Conservation (phyloP, 2,113 vertebrate genomes). For the Erinaceus europaeus region DNA sequence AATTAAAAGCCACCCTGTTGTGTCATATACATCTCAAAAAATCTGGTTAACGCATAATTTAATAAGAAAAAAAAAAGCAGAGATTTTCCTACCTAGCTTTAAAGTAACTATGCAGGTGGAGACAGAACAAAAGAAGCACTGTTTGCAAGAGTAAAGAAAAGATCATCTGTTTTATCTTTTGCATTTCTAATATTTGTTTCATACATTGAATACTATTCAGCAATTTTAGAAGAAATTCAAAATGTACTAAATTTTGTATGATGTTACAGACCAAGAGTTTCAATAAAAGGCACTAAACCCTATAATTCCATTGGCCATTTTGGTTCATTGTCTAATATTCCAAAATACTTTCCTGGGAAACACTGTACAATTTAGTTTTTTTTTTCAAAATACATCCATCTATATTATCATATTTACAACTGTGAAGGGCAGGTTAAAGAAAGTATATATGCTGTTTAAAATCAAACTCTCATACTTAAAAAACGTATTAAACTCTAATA, state of each 20-base stretch:
- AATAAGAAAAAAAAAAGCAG: slow-evolving; percentile 62
- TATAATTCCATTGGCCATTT: background rate
- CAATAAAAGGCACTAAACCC: background rate
- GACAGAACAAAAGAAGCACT: background rate
- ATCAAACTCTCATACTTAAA: background rate
- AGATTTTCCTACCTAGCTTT: slow-evolving; percentile 63
- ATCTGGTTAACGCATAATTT: slow-evolving; percentile 55
- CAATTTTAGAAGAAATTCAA: slow-evolving; percentile 42
- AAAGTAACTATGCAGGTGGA: slow-evolving; percentile 59
- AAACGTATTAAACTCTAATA: background rate
- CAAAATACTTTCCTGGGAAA: background rate
- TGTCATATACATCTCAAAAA: slow-evolving; percentile 28
- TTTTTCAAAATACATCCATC: background rate
- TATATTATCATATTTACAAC: background rate
- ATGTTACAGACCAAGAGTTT: background rate
- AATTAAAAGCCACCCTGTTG: slow-evolving; percentile 79
- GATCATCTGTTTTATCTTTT: slow-evolving; percentile 54
- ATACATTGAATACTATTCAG: slow-evolving; percentile 41
- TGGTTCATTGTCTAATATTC: background rate
- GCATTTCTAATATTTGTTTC: slow-evolving; percentile 63
- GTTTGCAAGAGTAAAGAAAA: slow-evolving; percentile 37
- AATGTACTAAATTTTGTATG: background rate
- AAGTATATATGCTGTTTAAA: background rate
- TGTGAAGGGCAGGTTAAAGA: background rate
- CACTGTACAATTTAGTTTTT: background rate